phyloP scores from a whole-genome alignment of 2,797 vertebrate genomes.

The Uromys caudimaculatus region DNA sequence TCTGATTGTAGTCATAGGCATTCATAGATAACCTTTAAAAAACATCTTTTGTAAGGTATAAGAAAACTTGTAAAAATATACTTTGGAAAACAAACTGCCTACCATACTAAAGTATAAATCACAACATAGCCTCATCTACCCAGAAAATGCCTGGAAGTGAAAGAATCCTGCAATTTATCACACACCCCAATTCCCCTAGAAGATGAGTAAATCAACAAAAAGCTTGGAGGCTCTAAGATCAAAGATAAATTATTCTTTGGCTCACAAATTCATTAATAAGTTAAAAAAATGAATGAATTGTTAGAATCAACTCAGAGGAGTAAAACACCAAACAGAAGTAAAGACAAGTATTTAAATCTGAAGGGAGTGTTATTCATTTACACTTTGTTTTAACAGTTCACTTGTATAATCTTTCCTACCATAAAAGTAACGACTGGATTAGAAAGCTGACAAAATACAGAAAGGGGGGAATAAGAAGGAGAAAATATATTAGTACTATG shows the following conservation, averaged over 20 bases:
- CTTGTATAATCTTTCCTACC: neutral
- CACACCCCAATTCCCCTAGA: neutral
- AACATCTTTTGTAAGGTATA: neutral
- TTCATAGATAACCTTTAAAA: slow-evolving; percentile 29
- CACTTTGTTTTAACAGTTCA: slow-evolving; percentile 46
- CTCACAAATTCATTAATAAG: slow-evolving; percentile 56
- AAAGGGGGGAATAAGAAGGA: neutral
- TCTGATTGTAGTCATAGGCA: neutral
- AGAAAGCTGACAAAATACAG: neutral
- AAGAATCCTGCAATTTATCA: slow-evolving; percentile 72
- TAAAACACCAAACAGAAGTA: slow-evolving; percentile 54
- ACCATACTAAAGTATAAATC: slow-evolving; percentile 69
- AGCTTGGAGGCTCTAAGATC: slow-evolving; percentile 65
- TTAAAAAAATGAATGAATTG: slow-evolving; percentile 55
- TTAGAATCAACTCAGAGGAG: slow-evolving; percentile 52
- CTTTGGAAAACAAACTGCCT: slow-evolving; percentile 55
- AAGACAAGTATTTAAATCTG: slow-evolving; percentile 2
- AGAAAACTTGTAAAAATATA: slow-evolving; percentile 42
- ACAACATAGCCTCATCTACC: slow-evolving; percentile 34
- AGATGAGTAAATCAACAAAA: slow-evolving; percentile 67
- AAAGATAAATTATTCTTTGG: slow-evolving; percentile 74
- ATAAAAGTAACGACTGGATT: neutral
- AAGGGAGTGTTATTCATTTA: neutral
- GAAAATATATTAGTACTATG: neutral
- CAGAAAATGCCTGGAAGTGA: slow-evolving; percentile 62